Conservation (phyloP, 1,140 invertebrate genomes). For the Nautilus pompilius region DNA sequence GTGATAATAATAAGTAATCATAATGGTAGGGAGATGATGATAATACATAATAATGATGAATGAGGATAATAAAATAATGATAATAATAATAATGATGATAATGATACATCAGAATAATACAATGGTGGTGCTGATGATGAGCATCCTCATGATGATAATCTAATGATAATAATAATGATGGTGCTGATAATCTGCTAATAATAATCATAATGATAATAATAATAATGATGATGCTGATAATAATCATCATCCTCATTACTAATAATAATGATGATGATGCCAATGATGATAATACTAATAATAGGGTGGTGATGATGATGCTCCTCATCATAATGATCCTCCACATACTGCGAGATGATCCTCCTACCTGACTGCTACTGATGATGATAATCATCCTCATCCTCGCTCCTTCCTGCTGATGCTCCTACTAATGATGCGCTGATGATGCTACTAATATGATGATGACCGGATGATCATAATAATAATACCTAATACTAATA, state of each 20-base stretch:
- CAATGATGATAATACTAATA: not conserved
- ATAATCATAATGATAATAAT: not conserved
- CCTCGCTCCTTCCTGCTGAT: not conserved
- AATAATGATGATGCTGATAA: not conserved
- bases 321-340: not conserved
- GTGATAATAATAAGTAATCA: too few relatives aligned
- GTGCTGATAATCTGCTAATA: slow-evolving; percentile 1
- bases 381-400: not conserved
- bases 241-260: slow-evolving; percentile 5
- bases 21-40: too few relatives aligned
- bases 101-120: not conserved
- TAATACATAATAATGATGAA: too few relatives aligned
- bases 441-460: too few relatives aligned
- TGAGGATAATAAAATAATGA: not conserved
- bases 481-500: too few relatives aligned
- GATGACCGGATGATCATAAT: too few relatives aligned
- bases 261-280: slow-evolving; percentile 13
- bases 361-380: not conserved
- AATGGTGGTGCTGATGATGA: not conserved
- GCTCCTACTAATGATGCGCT: not conserved
- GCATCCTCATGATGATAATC: too few relatives aligned
- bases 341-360: not conserved
- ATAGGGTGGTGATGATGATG: not conserved
- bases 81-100: not conserved
- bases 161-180: not conserved